Evolutionary conservation across 2,888 invertebrate genomes (phyloP), one percentile per base, ranked within the genome.

Genomic region (Callinectes sapidus): DNA sequence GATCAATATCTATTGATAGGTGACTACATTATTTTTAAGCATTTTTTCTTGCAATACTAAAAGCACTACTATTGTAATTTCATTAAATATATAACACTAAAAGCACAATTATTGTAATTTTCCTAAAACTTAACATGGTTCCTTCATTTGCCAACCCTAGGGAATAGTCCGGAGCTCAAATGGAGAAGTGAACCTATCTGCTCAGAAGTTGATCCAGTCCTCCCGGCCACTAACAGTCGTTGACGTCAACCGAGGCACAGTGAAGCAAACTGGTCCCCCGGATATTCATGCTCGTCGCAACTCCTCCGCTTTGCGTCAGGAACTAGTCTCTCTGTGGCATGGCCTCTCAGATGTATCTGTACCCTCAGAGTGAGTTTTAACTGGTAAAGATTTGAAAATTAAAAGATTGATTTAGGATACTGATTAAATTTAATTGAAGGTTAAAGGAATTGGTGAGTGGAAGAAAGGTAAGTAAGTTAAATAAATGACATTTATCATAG

Each of bases 291-390:
- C 94, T 42, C 90, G 91, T 10, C 92, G 92, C 48, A 91, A 89
- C 55, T 77, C 77, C 32, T 54, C 92, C 16, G 92, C 92, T 61
- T 88, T 92, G 61, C 92, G 90, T 55, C 92, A 89, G 87, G 92
- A 94, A 88, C 91, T 94, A n/a, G 66, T 92, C 39, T 91, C 92
- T 35, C 91, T 94, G 32, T 94, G 94, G 94, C 91, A 94, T 91
- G 91, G 89, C 28, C 61, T 92, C 8, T 91, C 92, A 18, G 92
- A 94, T 61, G 66, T 92, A 14, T 91, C 94, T 23, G 94, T 91
- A 13, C 92, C 94, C n/a, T 92, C 94, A 28, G 91, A 94, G 94
- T 94, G 28, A 92, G 92, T 94, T 81, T 39, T 39, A 16, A n/a
- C 23, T 5, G 16, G n/a, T n/a, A n/a, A n/a, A n/a, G n/a, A n/a